phyloP scores from a whole-genome alignment of 1,140 invertebrate genomes.

The Drosophila arizonae region DNA sequence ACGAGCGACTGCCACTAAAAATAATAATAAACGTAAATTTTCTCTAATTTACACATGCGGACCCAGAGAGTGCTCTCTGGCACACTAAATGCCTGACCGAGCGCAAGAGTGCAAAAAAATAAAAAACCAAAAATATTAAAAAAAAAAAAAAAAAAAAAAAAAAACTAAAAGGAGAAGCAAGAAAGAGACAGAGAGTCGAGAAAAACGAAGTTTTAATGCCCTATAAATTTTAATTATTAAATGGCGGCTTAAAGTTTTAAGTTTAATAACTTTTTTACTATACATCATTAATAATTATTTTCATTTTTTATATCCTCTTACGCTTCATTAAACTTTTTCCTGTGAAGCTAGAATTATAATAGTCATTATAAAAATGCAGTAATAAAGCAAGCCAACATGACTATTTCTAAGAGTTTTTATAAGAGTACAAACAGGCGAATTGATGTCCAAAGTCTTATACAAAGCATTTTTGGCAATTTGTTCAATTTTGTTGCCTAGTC shows the following conservation, averaged over 20 bases:
- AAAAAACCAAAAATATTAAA: neutral
- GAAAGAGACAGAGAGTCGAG: slow-evolving; percentile 9
- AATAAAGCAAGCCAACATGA: neutral
- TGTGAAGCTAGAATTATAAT: neutral
- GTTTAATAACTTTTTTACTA: neutral
- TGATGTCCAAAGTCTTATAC: neutral
- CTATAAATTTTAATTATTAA: slow-evolving; percentile 12
- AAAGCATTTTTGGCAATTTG: neutral
- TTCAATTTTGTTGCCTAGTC: slow-evolving; percentile 18
- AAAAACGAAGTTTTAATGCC: slow-evolving; percentile 23
- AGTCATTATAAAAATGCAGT: neutral
- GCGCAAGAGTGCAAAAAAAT: neutral
- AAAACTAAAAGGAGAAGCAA: slow-evolving; percentile 21
- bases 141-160: neutral
- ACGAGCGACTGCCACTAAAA: slow-evolving; percentile 73
- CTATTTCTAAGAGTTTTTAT: neutral
- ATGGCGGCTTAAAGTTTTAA: neutral
- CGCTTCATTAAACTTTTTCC: neutral
- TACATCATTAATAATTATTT: neutral
- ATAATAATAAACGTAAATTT: slow-evolving; percentile 81
- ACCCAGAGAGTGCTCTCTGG: slow-evolving; percentile 34
- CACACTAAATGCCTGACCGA: slow-evolving; percentile 3
- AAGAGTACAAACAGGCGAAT: neutral
- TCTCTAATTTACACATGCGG: slow-evolving; percentile 71
- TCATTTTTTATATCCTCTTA: neutral